Base-by-base conservation (phyloP, 30 jellyfish, hydroid and myxozoan genomes). In the Catostylus mosaicus region DNA sequence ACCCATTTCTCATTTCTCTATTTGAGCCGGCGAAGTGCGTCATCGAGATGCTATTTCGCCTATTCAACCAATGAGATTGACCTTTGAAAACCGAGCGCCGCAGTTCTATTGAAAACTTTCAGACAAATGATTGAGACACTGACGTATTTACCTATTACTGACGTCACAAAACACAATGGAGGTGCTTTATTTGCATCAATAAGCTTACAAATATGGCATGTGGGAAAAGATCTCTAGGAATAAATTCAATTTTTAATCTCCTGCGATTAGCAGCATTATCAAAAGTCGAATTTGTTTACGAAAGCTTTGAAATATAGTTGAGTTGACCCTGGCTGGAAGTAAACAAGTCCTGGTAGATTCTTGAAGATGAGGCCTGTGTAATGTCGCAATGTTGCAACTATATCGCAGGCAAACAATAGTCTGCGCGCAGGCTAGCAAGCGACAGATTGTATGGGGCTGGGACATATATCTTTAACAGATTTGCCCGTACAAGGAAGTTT, bases 141-240 rank as follows among this genome's bases (percentile, higher is more conserved):
- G 92, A 82, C 92, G 92, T 82, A 52, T 45, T 69, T 82, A 52
- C 86, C 82, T 54, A 23, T 33, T 82, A 82, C 83, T 82, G 92
- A 82, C 92, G 92, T 82, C 88, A 77, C 78, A 35, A 56, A 34
- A 59, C 63, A 77, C 88, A 77, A 77, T 31, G 46, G 88, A 38
- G 66, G 34, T 30, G 84, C 26, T 51, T 51, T 24, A 52, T 52
- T 72, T 43, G 57, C 70, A 72, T 72, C 72, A 0, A 51, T 46
- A 30, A 45, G n/a, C 33, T 19, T 37, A 33, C 47, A 30, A 51
- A 72, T 38, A 27, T 72, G 51, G 84, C 84, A 72, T 72, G 84
- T 72, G 84, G 84, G 72, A 47, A 72, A 72, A 46, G 54, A 27
- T 18, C 75, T 51, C 85, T 74, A 48, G 85, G 37, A 72, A 50